These are phyloP conservation scores for Todiramphus saurophagus DNA, from an alignment of 2,113 vertebrate species.

Conservation along the genomic window DNA sequence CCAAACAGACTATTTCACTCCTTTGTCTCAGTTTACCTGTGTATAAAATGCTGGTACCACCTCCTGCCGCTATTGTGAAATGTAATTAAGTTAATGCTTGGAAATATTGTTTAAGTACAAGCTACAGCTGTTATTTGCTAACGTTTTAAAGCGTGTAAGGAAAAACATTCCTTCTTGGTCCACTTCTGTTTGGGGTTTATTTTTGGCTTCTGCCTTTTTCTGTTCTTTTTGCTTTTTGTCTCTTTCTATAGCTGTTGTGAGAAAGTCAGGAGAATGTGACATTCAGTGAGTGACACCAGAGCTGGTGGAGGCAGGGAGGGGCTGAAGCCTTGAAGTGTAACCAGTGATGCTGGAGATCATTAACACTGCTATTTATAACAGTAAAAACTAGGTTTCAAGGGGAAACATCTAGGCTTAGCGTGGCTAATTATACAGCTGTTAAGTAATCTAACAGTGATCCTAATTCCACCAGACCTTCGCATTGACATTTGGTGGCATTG, in stretches of 20 bases:
- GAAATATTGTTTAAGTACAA: background rate
- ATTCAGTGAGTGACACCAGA: slow-evolving; percentile 44
- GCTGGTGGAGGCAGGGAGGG: background rate
- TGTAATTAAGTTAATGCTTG: slow-evolving; percentile 6
- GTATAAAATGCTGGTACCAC: background rate
- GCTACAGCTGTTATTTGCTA: background rate
- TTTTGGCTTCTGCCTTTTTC: slow-evolving; percentile 1
- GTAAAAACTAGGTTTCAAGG: slow-evolving; percentile 39
- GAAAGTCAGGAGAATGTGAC: slow-evolving; percentile 37
- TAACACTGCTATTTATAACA: slow-evolving; percentile 52
- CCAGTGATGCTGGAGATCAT: slow-evolving; percentile 50
- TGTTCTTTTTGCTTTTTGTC: background rate
- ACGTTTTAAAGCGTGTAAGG: background rate
- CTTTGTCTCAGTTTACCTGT: slow-evolving; percentile 53
- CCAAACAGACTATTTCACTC: background rate
- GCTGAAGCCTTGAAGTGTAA: background rate
- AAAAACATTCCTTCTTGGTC: background rate
- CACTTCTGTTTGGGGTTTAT: background rate
- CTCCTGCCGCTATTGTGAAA: background rate
- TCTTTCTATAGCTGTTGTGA: background rate
- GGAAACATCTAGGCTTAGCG: slow-evolving; percentile 19
- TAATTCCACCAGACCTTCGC: slow-evolving; percentile 27
- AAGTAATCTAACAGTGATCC: slow-evolving; percentile 38
- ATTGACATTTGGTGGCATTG: background rate
- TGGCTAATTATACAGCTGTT: slow-evolving; percentile 53